A percentile compares a stretch with the other conserved stretches of the same genome.
phyloP scores from a whole-genome alignment of 2,888 invertebrate genomes.

The Bembecia ichneumoniformis region DNA sequence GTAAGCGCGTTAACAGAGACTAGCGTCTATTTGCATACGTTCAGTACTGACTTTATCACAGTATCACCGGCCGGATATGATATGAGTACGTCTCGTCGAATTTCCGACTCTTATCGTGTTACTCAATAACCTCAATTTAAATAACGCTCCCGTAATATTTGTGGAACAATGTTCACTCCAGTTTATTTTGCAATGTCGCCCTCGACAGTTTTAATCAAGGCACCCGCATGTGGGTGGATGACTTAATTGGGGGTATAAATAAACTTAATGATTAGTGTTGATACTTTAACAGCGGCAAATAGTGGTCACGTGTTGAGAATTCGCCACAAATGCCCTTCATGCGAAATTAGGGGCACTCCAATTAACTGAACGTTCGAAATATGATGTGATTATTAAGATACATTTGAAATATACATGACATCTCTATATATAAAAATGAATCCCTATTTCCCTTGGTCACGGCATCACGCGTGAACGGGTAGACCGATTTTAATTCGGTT shows the following conservation, averaged over 20 bases:
- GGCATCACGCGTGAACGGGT: too few species aligned
- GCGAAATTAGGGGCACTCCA: slow-evolving; percentile 37
- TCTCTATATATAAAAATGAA: too few species aligned
- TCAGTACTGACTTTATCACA: slow-evolving; percentile 27
- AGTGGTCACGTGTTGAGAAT: slow-evolving; percentile 63
- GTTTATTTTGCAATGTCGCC: background rate
- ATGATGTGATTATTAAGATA: slow-evolving; percentile 63
- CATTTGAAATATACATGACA: too few species aligned
- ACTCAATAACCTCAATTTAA: background rate
- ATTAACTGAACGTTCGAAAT: slow-evolving; percentile 40
- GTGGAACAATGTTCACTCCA: background rate
- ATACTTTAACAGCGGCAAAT: slow-evolving; percentile 55
- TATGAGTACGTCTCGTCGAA: slow-evolving; percentile 34
- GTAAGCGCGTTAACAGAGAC: background rate
- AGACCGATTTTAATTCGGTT: too few species aligned
- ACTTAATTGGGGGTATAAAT: slow-evolving; percentile 62
- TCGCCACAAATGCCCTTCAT: slow-evolving; percentile 56
- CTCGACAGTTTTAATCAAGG: slow-evolving; percentile 17
- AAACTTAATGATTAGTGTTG: slow-evolving; percentile 48
- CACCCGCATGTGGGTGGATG: slow-evolving; percentile 56
- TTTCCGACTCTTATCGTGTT: slow-evolving; percentile 45
- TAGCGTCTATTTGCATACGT: background rate
- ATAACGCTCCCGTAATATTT: background rate
- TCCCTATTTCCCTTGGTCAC: too few species aligned
- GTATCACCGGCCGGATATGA: slow-evolving; percentile 46